phyloP scores from a whole-genome alignment of 2,113 vertebrate genomes.

The Chaetorhynchus papuensis region DNA sequence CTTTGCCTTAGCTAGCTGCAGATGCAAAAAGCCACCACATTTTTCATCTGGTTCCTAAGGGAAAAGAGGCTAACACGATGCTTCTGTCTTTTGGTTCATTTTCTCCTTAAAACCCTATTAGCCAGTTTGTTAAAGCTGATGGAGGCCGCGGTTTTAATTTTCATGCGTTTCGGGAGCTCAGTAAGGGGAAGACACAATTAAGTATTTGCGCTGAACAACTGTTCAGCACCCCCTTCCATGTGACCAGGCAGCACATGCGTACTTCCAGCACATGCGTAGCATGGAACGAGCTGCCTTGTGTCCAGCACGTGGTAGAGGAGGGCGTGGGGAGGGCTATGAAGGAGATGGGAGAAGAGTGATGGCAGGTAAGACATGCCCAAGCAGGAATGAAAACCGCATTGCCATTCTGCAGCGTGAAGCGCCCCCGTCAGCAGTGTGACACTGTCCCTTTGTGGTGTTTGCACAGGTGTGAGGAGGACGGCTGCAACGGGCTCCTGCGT shows the following conservation, averaged over 20 bases:
- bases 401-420: fast-evolving
- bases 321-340: neutral
- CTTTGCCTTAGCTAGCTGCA: neutral
- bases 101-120: neutral
- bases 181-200: neutral
- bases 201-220: neutral
- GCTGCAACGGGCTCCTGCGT: constrained; percentile 86
- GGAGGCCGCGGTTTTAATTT: neutral
- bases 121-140: neutral
- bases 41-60: neutral
- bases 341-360: too few species aligned
- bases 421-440: fast-evolving
- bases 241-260: fast-evolving
- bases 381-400: neutral
- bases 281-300: neutral
- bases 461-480: constrained; percentile 81
- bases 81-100: neutral
- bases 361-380: fast-evolving
- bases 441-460: fast-evolving
- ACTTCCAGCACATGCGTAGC: fast-evolving
- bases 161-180: neutral
- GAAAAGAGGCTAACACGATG: fast-evolving
- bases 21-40: neutral
- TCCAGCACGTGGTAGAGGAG: fast-evolving
- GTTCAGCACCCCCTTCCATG: neutral